A percentile compares a stretch with the other conserved stretches of the same genome.
Evolutionary conservation across 2,888 invertebrate genomes (phyloP).

Genomic region (Hirtodrosophila duncani): DNA sequence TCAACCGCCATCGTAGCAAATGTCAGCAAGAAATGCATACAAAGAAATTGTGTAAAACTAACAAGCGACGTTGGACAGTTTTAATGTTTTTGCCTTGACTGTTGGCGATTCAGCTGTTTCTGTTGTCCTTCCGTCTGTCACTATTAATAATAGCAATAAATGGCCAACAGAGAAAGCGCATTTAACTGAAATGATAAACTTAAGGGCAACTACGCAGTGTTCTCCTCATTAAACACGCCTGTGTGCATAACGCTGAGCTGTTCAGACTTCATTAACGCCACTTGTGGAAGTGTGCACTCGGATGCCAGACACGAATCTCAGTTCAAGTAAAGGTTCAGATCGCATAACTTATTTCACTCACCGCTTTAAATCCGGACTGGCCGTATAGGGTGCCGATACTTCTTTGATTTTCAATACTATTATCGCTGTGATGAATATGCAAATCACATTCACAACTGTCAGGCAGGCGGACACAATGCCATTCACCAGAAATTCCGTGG

Average conservation of each 20-base stretch:
- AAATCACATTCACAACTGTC: slow-evolving; percentile 89
- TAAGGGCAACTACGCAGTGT: slow-evolving; percentile 31
- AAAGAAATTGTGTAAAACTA: too few species aligned
- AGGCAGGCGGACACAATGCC: slow-evolving; percentile 89
- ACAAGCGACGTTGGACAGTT: too few species aligned
- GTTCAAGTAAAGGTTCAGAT: neutral
- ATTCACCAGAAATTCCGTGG: slow-evolving; percentile 87
- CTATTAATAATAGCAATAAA: slow-evolving; percentile 50
- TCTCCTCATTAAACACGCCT: slow-evolving; percentile 37
- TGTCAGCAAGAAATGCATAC: too few species aligned
- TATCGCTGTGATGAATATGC: slow-evolving; percentile 89
- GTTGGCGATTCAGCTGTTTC: too few species aligned
- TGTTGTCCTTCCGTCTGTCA: slow-evolving; percentile 1
- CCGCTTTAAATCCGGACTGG: slow-evolving; percentile 85
- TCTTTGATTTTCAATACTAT: slow-evolving; percentile 90
- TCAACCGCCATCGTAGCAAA: too few species aligned
- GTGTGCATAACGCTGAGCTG: slow-evolving; percentile 13
- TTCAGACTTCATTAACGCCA: slow-evolving; percentile 11
- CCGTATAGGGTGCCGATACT: slow-evolving; percentile 89
- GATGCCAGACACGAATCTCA: neutral
- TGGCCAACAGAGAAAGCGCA: slow-evolving; percentile 29
- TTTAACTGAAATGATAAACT: slow-evolving; percentile 50
- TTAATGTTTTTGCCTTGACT: too few species aligned
- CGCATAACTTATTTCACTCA: slow-evolving; percentile 65
- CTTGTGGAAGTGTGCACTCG: slow-evolving; percentile 6